Conservation (phyloP, 2,113 vertebrate species). For the Pelecanus crispus region DNA sequence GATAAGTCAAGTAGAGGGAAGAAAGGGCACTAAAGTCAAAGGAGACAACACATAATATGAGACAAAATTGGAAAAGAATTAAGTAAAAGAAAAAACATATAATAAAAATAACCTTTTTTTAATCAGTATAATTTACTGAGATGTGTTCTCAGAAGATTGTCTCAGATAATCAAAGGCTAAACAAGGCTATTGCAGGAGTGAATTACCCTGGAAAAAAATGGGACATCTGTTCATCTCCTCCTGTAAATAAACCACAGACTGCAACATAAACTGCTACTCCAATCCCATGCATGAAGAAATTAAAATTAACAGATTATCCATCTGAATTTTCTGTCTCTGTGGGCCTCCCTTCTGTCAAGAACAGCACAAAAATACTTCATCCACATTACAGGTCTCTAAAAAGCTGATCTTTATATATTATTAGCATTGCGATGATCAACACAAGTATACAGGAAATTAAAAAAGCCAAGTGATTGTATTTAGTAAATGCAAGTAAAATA, state of each 20-base stretch:
- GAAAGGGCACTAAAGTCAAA: background rate
- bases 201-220: background rate
- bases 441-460: background rate
- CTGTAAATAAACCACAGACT: background rate
- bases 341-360: background rate
- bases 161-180: background rate
- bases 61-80: background rate
- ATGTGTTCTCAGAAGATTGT: background rate
- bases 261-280: background rate
- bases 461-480: background rate
- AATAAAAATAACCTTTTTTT: background rate
- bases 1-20: background rate
- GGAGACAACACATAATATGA: background rate
- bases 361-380: background rate
- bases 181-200: background rate
- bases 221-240: constrained; percentile 1
- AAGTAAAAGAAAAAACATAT: background rate
- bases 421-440: background rate
- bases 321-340: background rate
- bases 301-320: constrained; percentile 4
- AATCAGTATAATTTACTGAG: background rate
- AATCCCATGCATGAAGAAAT: background rate
- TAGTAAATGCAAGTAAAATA: background rate
- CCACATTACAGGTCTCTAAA: background rate
- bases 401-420: background rate